Conservation (phyloP, 2,888 invertebrate genomes). For the Watsonalla cultraria region DNA sequence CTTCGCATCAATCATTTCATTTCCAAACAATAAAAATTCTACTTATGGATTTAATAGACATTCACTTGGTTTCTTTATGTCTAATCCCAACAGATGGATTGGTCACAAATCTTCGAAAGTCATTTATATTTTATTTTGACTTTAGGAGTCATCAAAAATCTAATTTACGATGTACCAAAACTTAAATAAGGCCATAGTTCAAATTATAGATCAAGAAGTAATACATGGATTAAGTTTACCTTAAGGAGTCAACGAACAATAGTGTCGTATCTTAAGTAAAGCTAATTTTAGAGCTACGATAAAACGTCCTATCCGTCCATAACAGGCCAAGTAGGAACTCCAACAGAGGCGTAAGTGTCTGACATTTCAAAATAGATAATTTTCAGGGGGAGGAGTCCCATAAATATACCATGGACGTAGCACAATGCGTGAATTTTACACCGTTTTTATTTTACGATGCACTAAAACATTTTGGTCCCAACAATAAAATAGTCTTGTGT, state of each 20-base stretch:
- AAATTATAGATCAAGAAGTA: too few species aligned
- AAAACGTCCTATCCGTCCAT: neutral
- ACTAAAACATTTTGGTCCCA: constrained; percentile 65
- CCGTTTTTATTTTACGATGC: constrained; percentile 68
- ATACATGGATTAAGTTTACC: too few species aligned
- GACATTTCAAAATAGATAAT: constrained; percentile 39
- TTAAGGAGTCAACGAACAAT: too few species aligned
- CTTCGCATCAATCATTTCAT: constrained; percentile 24
- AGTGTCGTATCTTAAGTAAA: neutral
- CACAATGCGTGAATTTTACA: constrained; percentile 70
- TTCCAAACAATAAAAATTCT: constrained; percentile 29
- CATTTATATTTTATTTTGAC: constrained; percentile 11
- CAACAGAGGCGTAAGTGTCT: constrained; percentile 16
- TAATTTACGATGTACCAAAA: too few species aligned
- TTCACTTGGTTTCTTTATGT: constrained; percentile 10
- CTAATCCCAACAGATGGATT: constrained; percentile 14
- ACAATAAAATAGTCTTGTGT: constrained; percentile 63
- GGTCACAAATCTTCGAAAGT: constrained; percentile 24
- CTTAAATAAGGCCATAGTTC: too few species aligned
- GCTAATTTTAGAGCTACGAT: neutral
- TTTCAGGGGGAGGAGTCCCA: constrained; percentile 28
- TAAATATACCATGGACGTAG: constrained; percentile 52
- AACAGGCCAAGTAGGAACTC: constrained; percentile 3
- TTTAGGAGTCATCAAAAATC: neutral
- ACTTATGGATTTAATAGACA: constrained; percentile 22